Conservation (phyloP, 2,797 vertebrate species). For the Stomatorhinus walkeri region DNA sequence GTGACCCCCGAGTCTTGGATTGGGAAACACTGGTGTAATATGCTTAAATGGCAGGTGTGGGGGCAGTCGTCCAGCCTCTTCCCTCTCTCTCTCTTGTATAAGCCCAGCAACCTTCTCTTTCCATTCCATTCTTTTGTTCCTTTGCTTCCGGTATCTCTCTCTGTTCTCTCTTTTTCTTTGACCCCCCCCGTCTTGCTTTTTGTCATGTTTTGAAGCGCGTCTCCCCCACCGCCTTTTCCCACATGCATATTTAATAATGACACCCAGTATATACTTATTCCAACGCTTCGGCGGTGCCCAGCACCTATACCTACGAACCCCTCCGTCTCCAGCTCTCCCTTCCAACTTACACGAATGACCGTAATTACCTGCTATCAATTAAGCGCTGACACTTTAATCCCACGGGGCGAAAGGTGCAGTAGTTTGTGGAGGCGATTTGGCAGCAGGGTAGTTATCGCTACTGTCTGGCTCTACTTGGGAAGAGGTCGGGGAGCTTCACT, state of each 20-base stretch:
- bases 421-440: not conserved
- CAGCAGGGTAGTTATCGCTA: constrained; percentile 5
- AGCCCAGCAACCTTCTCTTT: not conserved
- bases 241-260: constrained; percentile 53
- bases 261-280: constrained; percentile 52
- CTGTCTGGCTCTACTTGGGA: not conserved
- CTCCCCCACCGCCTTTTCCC: constrained; percentile 28
- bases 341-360: constrained; percentile 51
- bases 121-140: not conserved
- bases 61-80: constrained; percentile 16
- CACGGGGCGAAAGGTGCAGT: constrained; percentile 21
- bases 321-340: constrained; percentile 34
- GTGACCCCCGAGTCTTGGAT: not conserved
- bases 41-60: not conserved
- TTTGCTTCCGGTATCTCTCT: not conserved
- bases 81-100: not conserved
- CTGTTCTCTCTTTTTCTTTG: not conserved
- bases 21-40: not conserved
- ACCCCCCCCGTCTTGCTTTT: not conserved
- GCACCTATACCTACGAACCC: constrained; percentile 23
- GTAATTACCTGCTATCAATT: constrained; percentile 65
- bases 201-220: not conserved
- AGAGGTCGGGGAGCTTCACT: constrained; percentile 1
- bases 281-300: constrained; percentile 39
- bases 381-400: constrained; percentile 45